Percentiles rank a stretch among this genome's conserved stretches.
Evolutionary conservation across 2,888 invertebrate genomes (phyloP).

Genomic region (Crossocerus cetratus): DNA sequence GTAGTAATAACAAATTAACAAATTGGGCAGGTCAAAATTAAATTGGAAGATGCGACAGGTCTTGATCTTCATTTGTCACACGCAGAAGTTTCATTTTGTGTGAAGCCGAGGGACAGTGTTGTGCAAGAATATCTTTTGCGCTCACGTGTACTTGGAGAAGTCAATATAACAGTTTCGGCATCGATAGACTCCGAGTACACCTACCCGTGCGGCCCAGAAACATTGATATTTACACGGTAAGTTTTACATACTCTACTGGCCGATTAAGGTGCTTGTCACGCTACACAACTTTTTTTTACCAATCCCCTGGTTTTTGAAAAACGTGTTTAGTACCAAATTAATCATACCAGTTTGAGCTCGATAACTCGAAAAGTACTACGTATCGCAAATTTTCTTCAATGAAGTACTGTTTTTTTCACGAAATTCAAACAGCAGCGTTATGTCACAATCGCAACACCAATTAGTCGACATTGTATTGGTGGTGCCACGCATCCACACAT

Average conservation of each 20-base stretch:
- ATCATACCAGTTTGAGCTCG: no score
- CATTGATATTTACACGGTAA: constrained; percentile 77
- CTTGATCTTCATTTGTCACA: constrained; percentile 64
- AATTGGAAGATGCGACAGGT: constrained; percentile 63
- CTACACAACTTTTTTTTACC: no score
- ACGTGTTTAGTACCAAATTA: constrained; percentile 4
- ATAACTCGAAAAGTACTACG: no score
- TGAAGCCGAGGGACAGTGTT: constrained; percentile 66
- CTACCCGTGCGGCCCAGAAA: constrained; percentile 78
- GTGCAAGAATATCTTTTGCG: constrained; percentile 69
- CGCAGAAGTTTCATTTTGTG: constrained; percentile 63
- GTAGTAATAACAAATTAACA: constrained; percentile 1
- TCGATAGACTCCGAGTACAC: constrained; percentile 77
- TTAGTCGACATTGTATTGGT: no score
- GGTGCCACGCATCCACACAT: no score
- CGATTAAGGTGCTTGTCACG: no score
- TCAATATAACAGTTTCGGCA: constrained; percentile 79
- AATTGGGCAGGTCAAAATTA: constrained; percentile 62
- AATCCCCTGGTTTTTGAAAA: no score
- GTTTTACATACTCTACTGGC: not conserved
- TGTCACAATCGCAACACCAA: no score
- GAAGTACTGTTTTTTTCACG: no score
- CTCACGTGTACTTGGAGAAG: constrained; percentile 74
- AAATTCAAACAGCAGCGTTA: no score
- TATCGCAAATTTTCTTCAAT: no score